A percentile compares a stretch with the other conserved stretches of the same genome.
Conservation (phyloP, 2,797 vertebrate species). For the Hypotaenidia okinawae region DNA sequence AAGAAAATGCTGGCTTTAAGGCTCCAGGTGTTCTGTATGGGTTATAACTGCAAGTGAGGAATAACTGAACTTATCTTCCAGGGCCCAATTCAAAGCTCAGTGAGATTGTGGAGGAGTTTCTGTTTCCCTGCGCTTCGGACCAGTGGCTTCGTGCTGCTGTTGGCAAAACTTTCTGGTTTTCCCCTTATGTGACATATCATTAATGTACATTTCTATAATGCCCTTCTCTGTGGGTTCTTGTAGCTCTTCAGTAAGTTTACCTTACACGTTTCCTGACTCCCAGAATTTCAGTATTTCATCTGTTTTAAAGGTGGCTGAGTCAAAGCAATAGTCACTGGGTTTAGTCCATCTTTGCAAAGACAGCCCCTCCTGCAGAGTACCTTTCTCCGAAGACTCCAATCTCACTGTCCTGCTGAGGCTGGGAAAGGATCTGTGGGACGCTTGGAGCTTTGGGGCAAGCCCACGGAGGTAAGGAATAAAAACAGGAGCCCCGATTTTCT, state of each 20-base stretch:
- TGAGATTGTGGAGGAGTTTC: background rate
- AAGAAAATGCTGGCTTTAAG: background rate
- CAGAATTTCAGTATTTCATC: background rate
- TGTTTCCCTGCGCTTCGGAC: background rate
- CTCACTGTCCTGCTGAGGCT: background rate
- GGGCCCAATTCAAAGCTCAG: background rate
- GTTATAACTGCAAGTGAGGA: background rate
- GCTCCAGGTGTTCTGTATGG: rapidly evolving
- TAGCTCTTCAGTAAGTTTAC: background rate
- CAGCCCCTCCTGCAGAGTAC: background rate
- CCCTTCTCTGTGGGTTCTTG: background rate
- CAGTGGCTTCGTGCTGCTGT: background rate
- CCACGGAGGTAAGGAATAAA: background rate
- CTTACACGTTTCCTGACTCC: too few species aligned
- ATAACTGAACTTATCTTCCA: background rate
- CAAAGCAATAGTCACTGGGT: background rate
- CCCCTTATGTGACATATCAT: background rate
- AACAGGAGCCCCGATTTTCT: background rate
- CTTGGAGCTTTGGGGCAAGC: background rate
- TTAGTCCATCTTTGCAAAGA: background rate
- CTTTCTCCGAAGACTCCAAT: background rate
- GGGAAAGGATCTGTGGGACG: background rate
- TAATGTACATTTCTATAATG: background rate
- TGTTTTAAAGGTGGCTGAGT: background rate
- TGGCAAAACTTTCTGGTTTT: background rate